A percentile compares a stretch with the other conserved stretches of the same genome.
Evolutionary conservation across 2,113 vertebrate species (phyloP).

Genomic region (Ciconia boyciana): DNA sequence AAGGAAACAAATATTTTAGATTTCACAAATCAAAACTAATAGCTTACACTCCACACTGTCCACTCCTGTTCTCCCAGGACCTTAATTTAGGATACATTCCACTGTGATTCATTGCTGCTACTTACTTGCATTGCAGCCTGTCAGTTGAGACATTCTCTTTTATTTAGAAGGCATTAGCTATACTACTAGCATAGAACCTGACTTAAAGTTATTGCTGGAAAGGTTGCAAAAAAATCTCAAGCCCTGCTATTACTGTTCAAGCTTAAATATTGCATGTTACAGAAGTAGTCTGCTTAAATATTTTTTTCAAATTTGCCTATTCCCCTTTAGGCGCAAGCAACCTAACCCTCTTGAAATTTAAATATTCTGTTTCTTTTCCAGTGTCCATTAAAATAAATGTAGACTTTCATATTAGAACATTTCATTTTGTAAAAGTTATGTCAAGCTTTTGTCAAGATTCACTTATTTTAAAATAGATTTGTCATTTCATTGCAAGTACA

Average conservation of each 20-base stretch:
- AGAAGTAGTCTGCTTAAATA: background rate
- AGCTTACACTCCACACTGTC: background rate
- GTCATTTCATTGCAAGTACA: background rate
- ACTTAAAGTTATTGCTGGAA: background rate
- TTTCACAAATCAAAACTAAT: background rate
- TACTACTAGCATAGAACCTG: background rate
- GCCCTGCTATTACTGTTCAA: background rate
- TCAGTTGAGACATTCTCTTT: background rate
- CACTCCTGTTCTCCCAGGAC: background rate
- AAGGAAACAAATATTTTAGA: background rate
- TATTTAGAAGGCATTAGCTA: background rate
- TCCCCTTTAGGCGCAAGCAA: background rate
- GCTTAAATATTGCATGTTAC: background rate
- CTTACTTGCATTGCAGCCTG: background rate
- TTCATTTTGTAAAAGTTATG: background rate
- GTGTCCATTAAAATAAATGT: background rate
- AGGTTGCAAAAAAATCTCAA: background rate
- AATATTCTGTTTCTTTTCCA: background rate
- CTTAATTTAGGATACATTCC: background rate
- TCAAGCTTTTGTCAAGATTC: background rate
- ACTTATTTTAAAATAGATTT: background rate
- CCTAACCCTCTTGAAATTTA: background rate
- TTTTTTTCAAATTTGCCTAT: background rate
- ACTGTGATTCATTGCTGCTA: background rate
- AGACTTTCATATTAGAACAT: background rate